Percentiles rank a stretch among this genome's conserved stretches.
Conservation (phyloP, 2,888 invertebrate species). For the Emmelina monodactyla region DNA sequence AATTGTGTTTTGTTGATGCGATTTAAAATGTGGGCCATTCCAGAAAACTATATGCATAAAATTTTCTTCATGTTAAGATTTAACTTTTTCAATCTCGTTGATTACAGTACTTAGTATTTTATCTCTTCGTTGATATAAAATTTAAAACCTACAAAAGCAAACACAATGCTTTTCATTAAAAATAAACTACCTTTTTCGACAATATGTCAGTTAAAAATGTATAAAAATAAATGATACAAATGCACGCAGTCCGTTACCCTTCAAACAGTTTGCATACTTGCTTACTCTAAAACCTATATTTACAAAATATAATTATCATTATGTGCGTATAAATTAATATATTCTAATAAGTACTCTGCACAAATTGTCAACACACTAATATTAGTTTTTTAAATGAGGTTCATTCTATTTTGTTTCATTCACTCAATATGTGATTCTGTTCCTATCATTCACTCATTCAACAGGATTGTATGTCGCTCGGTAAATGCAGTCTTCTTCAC, state of each 20-base stretch:
- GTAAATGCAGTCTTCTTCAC: constrained; percentile 61
- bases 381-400: constrained; percentile 39
- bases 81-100: too few species aligned
- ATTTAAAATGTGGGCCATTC: too few species aligned
- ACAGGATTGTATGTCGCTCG: constrained; percentile 37
- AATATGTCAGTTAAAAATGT: constrained; percentile 56
- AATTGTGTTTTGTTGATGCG: too few species aligned
- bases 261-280: constrained; percentile 24
- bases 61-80: too few species aligned
- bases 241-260: constrained; percentile 22
- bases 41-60: too few species aligned
- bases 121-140: too few species aligned
- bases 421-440: too few species aligned
- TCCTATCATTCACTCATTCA: too few species aligned
- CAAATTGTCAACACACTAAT: constrained; percentile 52
- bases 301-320: constrained; percentile 51
- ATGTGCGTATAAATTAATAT: constrained; percentile 61
- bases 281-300: constrained; percentile 41
- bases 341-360: constrained; percentile 66
- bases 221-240: constrained; percentile 55
- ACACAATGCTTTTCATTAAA: too few species aligned
- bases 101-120: too few species aligned
- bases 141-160: too few species aligned
- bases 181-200: constrained; percentile 52
- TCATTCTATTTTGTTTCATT: constrained; percentile 18